These are phyloP conservation scores for Recurvirostra avosetta DNA, from an alignment of 2,113 vertebrate genomes.

Conservation along the genomic window DNA sequence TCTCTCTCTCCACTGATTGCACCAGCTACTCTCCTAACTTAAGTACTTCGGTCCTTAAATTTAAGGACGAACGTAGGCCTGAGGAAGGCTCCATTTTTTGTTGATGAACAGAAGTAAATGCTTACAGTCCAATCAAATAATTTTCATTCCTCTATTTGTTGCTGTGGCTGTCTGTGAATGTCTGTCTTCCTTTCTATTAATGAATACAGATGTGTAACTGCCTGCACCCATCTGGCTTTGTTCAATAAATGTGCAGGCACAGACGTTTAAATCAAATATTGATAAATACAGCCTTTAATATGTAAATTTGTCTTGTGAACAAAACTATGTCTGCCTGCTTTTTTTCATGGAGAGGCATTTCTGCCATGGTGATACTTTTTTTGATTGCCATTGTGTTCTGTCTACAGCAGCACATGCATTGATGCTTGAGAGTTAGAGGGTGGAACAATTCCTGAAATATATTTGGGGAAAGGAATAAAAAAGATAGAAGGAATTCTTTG, in stretches of 20 bases:
- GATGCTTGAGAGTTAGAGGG: not conserved
- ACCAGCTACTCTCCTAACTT: not conserved
- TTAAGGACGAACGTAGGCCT: not conserved
- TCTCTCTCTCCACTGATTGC: not conserved
- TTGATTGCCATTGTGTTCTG: not conserved
- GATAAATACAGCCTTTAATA: conserved; percentile 66
- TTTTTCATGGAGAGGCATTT: not conserved
- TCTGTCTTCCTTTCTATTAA: conserved; percentile 45
- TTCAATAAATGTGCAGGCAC: conserved; percentile 50
- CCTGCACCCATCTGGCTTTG: conserved; percentile 59
- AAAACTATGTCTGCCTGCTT: not conserved
- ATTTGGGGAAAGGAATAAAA: not conserved
- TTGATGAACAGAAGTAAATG: not conserved
- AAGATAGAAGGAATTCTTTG: not conserved
- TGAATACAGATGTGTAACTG: conserved; percentile 66
- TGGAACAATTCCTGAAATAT: not conserved
- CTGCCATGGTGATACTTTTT: not conserved
- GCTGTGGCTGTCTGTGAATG: conserved; percentile 30
- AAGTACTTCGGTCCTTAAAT: not conserved
- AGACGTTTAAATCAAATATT: conserved; percentile 70
- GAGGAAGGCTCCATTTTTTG: not conserved
- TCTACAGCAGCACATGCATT: not conserved
- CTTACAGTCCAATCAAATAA: conserved; percentile 9
- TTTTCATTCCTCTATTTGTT: conserved; percentile 17
- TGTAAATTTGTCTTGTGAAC: conserved; percentile 48